Base-by-base conservation (phyloP, 2,888 invertebrate genomes). In the Acheta domesticus region DNA sequence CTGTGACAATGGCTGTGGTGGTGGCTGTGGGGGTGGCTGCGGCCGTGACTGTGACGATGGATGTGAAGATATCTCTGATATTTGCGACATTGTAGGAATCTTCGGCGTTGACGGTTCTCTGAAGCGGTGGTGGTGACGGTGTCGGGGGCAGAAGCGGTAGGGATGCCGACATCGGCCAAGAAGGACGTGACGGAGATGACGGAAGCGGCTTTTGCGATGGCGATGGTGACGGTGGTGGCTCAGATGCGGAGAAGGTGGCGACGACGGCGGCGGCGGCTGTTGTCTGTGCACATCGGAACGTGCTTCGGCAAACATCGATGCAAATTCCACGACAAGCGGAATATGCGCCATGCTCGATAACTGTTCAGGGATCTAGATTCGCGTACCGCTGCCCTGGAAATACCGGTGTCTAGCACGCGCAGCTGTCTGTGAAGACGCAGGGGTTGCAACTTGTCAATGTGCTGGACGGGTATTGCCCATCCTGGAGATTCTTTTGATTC, bases 311-410 rank as follows among this genome's bases (percentile, higher is more conserved):
- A 62, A 62, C 62, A n/a, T 14, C 62, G n/a, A 14, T n/a, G n/a
- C n/a, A n/a, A n/a, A 62, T 62, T 62, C 62, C 62, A 62, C 62
- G 62, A 62, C 62, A 36, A 36, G 62, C 62, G n/a, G 62, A 62
- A 62, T 62, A 62, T 62, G 62, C 62, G n/a, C 62, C 62, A n/a
- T 62, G 62, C n/a, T 62, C 62, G 16, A 62, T 62, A 62, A 62
- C 62, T 62, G 62, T 62, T 62, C 62, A 19, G 16, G n/a, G 62
- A 62, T 62, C 62, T 62, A 62, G 16, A 62, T 62, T 62, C n/a
- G 62, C 14, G 36, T 19, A 62, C 62, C 62, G n/a, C 14, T 62
- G 62, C 16, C 62, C n/a, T 62, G 14, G n/a, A 62, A 62, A 62
- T 19, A 19, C 62, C n/a, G 62, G 14, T 8, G 16, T 19, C 62